A percentile compares a stretch with the other conserved stretches of the same genome.
These are phyloP conservation scores for Saguinus imperator DNA, from an alignment of 2,113 vertebrate species.

Conservation along the genomic window DNA sequence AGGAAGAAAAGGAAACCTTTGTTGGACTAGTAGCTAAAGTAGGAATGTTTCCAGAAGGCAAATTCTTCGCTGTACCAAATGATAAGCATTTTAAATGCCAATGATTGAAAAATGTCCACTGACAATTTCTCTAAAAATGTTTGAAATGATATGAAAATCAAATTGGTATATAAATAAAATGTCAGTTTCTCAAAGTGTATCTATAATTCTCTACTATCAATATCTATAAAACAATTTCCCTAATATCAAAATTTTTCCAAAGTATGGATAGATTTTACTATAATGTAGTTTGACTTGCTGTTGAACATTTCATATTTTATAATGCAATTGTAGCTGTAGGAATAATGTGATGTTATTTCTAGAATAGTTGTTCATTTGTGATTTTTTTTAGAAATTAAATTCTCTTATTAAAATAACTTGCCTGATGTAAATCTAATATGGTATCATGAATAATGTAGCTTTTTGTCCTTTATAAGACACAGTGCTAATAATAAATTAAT, in stretches of 20 bases:
- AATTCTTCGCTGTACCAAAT: not conserved
- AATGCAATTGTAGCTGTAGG: not conserved
- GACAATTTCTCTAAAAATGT: not conserved
- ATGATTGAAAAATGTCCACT: not conserved
- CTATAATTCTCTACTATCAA: not conserved
- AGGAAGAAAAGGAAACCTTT: not conserved
- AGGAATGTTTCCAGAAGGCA: not conserved
- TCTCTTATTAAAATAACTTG: not conserved
- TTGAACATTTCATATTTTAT: not conserved
- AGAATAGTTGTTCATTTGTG: not conserved
- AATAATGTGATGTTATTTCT: not conserved
- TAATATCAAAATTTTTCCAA: not conserved
- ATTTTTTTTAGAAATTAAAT: not conserved
- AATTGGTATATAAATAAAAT: not conserved
- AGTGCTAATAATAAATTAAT: not conserved
- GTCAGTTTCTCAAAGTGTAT: accelerated
- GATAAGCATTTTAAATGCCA: not conserved
- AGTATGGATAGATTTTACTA: not conserved
- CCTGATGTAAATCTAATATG: not conserved
- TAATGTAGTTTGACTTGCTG: not conserved
- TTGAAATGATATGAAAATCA: not conserved
- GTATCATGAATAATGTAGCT: not conserved
- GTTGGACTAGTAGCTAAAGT: not conserved
- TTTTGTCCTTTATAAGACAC: not conserved
- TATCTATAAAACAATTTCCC: not conserved